phyloP scores from a whole-genome alignment of 2,888 invertebrate species.

The Sphaerophoria rueppellii region DNA sequence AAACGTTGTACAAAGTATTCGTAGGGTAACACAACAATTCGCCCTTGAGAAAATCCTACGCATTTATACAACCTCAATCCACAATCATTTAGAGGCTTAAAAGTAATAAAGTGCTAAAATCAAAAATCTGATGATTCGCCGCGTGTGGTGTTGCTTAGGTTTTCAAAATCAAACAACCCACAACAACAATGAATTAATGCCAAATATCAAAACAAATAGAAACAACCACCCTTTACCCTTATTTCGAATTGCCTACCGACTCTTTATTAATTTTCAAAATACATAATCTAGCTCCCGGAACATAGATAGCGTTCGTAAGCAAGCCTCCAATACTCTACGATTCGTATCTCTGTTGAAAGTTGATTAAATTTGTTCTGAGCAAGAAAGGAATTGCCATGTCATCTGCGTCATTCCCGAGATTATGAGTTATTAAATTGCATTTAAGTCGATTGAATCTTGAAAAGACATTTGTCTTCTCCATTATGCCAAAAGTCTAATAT shows the following conservation, averaged over 20 bases:
- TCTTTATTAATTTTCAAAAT: conserved; percentile 45
- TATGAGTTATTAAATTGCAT: conserved; percentile 59
- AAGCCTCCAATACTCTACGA: conserved; percentile 16
- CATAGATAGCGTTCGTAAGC: background rate
- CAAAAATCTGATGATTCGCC: conserved; percentile 15
- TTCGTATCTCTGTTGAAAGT: background rate
- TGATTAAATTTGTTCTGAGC: background rate
- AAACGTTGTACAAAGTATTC: no score
- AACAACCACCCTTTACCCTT: conserved; percentile 28
- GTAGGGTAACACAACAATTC: no score
- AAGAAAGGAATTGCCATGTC: conserved; percentile 54
- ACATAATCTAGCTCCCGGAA: background rate
- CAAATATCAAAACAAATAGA: conserved; percentile 12
- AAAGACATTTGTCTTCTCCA: background rate
- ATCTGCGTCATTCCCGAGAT: conserved; percentile 56
- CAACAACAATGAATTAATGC: conserved; percentile 36
- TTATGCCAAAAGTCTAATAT: conserved; percentile 1
- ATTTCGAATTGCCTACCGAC: conserved; percentile 16
- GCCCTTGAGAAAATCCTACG: no score
- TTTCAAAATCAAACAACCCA: conserved; percentile 16
- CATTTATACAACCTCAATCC: no score
- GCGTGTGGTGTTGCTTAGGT: conserved; percentile 1
- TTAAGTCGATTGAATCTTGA: conserved; percentile 4
- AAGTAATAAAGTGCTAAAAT: conserved; percentile 20
- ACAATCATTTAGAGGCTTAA: background rate